Base-by-base conservation (phyloP, 1,140 invertebrate genomes). In the Tenebrio molitor region DNA sequence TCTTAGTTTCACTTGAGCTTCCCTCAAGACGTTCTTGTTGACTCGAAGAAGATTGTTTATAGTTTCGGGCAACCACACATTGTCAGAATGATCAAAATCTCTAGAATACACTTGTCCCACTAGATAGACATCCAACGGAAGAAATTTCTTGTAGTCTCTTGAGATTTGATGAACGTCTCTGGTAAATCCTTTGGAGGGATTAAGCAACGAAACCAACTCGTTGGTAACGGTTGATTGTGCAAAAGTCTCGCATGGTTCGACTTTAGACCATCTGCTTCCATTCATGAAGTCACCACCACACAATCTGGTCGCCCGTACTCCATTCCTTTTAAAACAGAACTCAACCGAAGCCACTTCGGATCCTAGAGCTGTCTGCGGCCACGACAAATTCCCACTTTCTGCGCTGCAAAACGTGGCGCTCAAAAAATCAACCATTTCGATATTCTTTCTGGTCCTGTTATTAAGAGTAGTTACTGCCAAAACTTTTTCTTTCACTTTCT, bases 281-380 rank as follows among this genome's bases (percentile, higher is more conserved):
- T 46, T 17, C 0, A 68, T 33, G 16, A 68, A 68, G 34, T 29
- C 17, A 15, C 65, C 65, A 7, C 10, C 21, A 68, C 65, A 68
- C 1, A 7, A 2, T 29, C 65, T 34, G 2, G n/a, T 14, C 1
- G 50, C 1, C 12, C 4, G 5, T 5, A 25, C 12, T 10, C 5
- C 25, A 4, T 68, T 23, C 12, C 4, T 19, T 0, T 12, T 68
- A 8, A 68, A 25, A 33, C 39, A 68, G 34, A 50, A 25, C 23
- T 46, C 41, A 1, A 16, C 12, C 33, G 42, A 19, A 12, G 25
- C 17, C 1, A 0, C 2, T 10, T 0, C 15, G 10, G 25, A 4
- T 1, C 23, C 23, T 0, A 50, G 1, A 7, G 17, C 7, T 6
- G 65, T 50, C 29, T 46, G 7, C 5, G 65, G 42, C 65, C 65